A percentile compares a stretch with the other conserved stretches of the same genome.
Conservation (phyloP, 2,888 invertebrate species). For the Chrysina gloriosa region DNA sequence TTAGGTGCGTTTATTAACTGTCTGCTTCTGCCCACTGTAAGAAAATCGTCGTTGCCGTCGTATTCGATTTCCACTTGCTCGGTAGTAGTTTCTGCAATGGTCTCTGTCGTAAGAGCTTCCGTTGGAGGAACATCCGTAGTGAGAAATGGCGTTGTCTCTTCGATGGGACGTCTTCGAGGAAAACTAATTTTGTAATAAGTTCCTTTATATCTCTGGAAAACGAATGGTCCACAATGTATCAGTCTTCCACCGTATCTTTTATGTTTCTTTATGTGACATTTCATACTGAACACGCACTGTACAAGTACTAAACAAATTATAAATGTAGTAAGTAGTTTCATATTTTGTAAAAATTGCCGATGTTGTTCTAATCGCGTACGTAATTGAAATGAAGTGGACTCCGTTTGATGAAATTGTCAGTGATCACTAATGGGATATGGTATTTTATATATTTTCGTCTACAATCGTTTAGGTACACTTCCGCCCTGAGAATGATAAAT, state of each 20-base stretch:
- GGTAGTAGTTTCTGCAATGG: not conserved
- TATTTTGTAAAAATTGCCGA: no score
- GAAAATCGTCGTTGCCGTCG: not conserved
- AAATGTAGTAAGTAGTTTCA: no score
- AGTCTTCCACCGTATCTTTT: not conserved
- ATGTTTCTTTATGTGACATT: no score
- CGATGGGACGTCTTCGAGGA: not conserved
- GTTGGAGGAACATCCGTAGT: not conserved
- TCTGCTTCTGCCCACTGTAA: not conserved
- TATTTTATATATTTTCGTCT: no score
- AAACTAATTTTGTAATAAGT: not conserved
- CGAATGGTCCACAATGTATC: not conserved
- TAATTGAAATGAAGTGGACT: no score
- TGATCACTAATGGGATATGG: no score
- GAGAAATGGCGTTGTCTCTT: not conserved
- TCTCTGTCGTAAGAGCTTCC: not conserved
- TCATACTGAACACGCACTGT: no score
- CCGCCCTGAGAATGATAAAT: not conserved
- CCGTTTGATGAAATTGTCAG: no score
- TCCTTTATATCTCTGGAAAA: not conserved
- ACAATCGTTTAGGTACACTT: not conserved
- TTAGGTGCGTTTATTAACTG: slow-evolving; percentile 21
- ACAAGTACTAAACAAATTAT: no score
- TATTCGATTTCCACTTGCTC: not conserved
- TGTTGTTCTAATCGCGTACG: no score